phyloP scores from a whole-genome alignment of 2,888 invertebrate species.

The Keiferia lycopersicella region DNA sequence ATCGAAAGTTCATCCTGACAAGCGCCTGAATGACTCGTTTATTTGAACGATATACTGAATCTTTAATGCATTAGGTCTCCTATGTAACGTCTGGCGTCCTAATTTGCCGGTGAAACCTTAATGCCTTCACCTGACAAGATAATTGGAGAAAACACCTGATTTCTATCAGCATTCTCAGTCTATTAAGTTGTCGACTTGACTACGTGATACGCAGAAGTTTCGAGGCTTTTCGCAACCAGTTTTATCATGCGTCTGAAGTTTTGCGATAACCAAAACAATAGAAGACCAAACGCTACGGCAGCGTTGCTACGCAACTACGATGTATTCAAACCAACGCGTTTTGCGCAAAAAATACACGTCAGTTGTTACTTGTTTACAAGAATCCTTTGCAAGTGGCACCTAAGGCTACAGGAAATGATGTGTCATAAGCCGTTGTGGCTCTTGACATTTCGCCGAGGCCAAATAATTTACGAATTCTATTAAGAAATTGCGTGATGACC shows the following conservation, averaged over 20 bases:
- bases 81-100: not conserved
- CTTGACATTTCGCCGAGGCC: slow-evolving; percentile 34
- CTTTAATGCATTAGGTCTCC: not conserved
- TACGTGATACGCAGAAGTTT: not conserved
- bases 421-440: slow-evolving; percentile 27
- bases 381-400: slow-evolving; percentile 19
- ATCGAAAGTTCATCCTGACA: slow-evolving; percentile 32
- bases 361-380: slow-evolving; percentile 12
- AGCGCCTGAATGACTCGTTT: not conserved
- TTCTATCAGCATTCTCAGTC: not conserved
- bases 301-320: slow-evolving; percentile 26
- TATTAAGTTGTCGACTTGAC: not conserved
- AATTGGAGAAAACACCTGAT: not conserved
- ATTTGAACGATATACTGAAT: slow-evolving; percentile 3
- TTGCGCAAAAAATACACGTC: not conserved
- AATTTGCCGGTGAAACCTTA: not conserved
- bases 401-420: slow-evolving; percentile 26
- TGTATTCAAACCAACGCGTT: slow-evolving; percentile 24
- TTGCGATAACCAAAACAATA: slow-evolving; percentile 16
- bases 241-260: not conserved
- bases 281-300: not conserved
- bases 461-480: slow-evolving; percentile 33
- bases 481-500: slow-evolving; percentile 30
- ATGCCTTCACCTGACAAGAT: not conserved
- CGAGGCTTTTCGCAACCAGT: not conserved